Evolutionary conservation across 2,113 vertebrate species (phyloP).

Genomic region (Podilymbus podiceps): DNA sequence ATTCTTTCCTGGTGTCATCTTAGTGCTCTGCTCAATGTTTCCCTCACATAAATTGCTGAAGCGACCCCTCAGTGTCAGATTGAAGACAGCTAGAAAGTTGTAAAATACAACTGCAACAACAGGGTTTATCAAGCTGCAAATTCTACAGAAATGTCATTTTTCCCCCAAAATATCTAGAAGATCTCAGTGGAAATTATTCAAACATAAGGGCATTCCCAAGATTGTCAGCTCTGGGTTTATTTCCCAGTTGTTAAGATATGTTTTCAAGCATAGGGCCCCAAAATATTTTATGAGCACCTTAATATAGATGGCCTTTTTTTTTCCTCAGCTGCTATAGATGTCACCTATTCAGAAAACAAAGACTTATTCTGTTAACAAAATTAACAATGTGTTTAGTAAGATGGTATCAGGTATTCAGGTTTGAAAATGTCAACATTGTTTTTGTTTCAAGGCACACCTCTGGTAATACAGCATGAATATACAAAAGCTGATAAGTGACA

Average conservation of each 20-base stretch:
- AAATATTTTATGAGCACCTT: background rate
- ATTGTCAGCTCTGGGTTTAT: background rate
- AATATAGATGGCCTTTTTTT: background rate
- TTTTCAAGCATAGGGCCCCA: background rate
- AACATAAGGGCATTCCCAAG: background rate
- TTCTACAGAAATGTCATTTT: background rate
- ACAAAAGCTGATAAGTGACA: constrained; percentile 15
- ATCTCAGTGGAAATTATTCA: background rate
- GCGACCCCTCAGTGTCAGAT: background rate
- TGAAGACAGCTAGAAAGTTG: background rate
- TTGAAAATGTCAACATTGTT: background rate
- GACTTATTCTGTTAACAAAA: background rate
- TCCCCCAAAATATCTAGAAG: background rate
- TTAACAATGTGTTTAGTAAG: background rate
- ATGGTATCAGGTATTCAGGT: background rate
- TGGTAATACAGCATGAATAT: constrained; percentile 3
- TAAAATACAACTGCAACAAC: background rate
- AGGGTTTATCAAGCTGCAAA: background rate
- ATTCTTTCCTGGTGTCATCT: background rate
- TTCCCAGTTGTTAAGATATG: background rate
- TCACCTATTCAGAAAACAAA: background rate
- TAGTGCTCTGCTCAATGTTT: background rate
- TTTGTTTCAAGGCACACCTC: background rate
- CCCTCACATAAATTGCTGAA: background rate
- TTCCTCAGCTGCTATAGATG: background rate